Evolutionary conservation across 2,113 vertebrate species (phyloP).

Genomic region (human): DNA sequence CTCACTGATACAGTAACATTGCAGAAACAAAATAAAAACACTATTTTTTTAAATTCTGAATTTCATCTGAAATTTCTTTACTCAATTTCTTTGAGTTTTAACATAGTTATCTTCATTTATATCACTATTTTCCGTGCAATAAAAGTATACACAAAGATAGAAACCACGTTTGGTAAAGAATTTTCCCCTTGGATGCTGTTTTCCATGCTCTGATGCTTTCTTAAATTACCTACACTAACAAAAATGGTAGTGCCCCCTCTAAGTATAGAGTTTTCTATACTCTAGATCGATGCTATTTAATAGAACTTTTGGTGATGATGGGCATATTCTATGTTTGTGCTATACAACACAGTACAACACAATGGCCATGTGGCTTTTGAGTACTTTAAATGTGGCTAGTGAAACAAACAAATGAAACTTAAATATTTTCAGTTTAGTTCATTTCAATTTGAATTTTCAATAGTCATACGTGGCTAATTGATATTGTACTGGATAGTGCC

Average conservation of each 20-base stretch:
- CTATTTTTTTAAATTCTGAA: constrained; percentile 1
- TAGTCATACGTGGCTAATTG: not conserved
- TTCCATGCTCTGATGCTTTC: not conserved
- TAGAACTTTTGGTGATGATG: not conserved
- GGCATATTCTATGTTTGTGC: not conserved
- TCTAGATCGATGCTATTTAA: not conserved
- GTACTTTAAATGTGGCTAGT: not conserved
- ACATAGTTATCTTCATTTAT: not conserved
- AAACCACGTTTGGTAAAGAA: not conserved
- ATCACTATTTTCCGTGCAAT: not conserved
- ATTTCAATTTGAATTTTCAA: constrained; percentile 19
- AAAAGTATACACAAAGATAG: not conserved
- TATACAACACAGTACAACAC: not conserved
- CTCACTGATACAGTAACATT: not conserved
- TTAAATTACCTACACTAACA: not conserved
- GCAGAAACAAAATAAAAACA: not conserved
- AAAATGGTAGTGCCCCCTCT: not conserved
- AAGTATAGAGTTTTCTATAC: not conserved
- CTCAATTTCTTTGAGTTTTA: not conserved
- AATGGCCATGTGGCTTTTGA: not conserved
- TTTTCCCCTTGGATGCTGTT: not conserved
- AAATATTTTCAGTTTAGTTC: not conserved
- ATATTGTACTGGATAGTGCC: not conserved
- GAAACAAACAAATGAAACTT: not conserved
- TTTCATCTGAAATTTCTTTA: constrained; percentile 8